phyloP scores from a whole-genome alignment of 2,888 invertebrate species.

The Hermaeophaga mercurialis region DNA sequence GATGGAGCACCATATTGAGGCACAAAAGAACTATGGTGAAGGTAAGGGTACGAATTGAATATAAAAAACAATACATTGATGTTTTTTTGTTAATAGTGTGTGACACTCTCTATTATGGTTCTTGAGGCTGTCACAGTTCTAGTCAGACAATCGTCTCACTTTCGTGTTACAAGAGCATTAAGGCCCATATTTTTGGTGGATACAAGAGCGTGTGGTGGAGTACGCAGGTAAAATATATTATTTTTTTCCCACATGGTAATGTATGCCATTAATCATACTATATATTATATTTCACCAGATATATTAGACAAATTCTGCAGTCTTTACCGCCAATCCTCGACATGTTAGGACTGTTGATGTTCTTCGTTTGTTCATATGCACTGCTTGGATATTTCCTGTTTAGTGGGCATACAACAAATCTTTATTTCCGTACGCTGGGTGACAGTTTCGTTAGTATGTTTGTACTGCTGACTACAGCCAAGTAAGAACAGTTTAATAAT shows the following conservation, averaged over 20 bases:
- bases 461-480: conserved; percentile 87
- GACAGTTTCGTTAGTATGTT: conserved; percentile 88
- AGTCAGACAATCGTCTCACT: conserved; percentile 81
- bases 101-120: conserved; percentile 79
- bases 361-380: conserved; percentile 84
- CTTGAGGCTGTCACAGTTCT: conserved; percentile 80
- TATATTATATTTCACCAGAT: no score
- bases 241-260: no score
- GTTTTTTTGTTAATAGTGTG: conserved; percentile 65
- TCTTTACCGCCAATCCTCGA: conserved; percentile 86
- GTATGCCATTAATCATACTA: no score
- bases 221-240: conserved; percentile 60
- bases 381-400: conserved; percentile 83
- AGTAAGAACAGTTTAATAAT: conserved; percentile 66
- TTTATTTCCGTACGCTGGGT: conserved; percentile 78
- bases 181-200: conserved; percentile 89
- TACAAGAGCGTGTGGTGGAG: conserved; percentile 82
- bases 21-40: conserved; percentile 87
- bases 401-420: conserved; percentile 72
- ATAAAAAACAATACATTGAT: not conserved
- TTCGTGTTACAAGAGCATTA: conserved; percentile 83
- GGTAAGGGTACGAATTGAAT: conserved; percentile 58
- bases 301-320: conserved; percentile 80
- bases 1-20: conserved; percentile 78
- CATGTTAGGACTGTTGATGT: conserved; percentile 82